Base-by-base conservation (phyloP, 2,797 vertebrate species). In the Perodicticus potto region DNA sequence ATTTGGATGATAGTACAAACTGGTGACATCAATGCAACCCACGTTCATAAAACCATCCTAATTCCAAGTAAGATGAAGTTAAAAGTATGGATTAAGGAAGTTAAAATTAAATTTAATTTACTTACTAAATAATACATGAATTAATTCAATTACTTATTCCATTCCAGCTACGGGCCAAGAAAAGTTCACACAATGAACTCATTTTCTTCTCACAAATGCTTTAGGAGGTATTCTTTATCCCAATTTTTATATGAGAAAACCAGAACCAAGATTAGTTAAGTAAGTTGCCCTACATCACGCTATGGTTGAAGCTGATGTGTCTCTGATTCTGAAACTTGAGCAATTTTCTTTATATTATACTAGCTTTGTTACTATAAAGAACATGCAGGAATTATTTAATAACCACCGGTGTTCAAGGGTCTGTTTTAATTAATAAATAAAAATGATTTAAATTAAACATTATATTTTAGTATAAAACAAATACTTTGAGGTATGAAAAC, bases 31-130 rank as follows among this genome's bases (percentile, higher is more conserved):
- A 43, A 3, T 19, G 65, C 2, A 90, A 65, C 0, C 22, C 29
- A 91, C 32, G 7, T 55, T 49, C 14, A n/a, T 43, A 91, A 81
- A 81, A 40, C 34, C 34, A 81, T 59, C 27, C 27, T 94, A 59
- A 69, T 34, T 85, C 34, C 59, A 70, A 91, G 34, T 73, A 82
- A 88, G 2, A 80, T 70, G 22, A 12, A 69, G 27, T 77, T 85
- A 92, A 78, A 92, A 67, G 37, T 74, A 55, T 93, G 27, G 23
- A 89, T 77, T 85, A 40, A 83, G 19, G 25, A 85, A 91, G 2
- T 74, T 86, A 89, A 96, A 86, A 59, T 83, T 90, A 76, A 88
- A 78, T 61, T 86, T 81, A 72, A 89, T 86, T 89, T 70, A 32
- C 2, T 84, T n/a, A 65, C 67, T 87, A 89, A 94, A 94, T 88